A percentile compares a stretch with the other conserved stretches of the same genome.
Evolutionary conservation across 2,888 invertebrate species (phyloP).

Genomic region (Mythimna albipuncta): DNA sequence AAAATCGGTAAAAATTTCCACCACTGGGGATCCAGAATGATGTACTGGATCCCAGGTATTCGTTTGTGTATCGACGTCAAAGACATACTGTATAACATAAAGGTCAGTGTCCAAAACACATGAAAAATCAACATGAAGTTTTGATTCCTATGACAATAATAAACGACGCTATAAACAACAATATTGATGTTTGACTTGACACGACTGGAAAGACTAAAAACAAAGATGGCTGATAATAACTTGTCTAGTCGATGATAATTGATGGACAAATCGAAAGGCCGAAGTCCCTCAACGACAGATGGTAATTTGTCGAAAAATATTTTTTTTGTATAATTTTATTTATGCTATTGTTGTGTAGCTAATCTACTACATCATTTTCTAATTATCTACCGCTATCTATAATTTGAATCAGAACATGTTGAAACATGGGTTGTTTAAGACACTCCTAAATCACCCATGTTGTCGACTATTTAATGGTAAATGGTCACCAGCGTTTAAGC

Average conservation of each 20-base stretch:
- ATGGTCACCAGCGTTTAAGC: too few species aligned
- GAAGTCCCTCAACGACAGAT: constrained; percentile 25
- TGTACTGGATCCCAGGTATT: too few species aligned
- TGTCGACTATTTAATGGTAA: too few species aligned
- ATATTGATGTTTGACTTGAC: constrained; percentile 17
- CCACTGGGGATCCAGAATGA: too few species aligned
- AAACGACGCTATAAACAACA: constrained; percentile 11
- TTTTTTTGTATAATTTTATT: constrained; percentile 13
- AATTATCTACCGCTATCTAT: not conserved
- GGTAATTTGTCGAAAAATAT: constrained; percentile 17
- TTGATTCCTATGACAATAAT: constrained; percentile 6
- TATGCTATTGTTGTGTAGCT: not conserved
- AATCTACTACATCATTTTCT: not conserved
- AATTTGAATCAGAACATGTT: not conserved
- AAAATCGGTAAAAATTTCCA: too few species aligned
- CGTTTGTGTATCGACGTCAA: too few species aligned
- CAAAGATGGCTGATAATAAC: constrained; percentile 32
- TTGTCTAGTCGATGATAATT: constrained; percentile 37
- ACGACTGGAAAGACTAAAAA: constrained; percentile 13
- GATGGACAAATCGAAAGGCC: constrained; percentile 1
- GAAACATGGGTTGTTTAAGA: too few species aligned
- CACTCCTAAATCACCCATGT: too few species aligned
- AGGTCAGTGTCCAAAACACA: not conserved
- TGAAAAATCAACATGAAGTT: not conserved
- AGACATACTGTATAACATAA: too few species aligned